Evolutionary conservation across 2,113 vertebrate species (phyloP), one percentile per base, ranked within the genome.

Genomic region (Ascaphus truei): DNA sequence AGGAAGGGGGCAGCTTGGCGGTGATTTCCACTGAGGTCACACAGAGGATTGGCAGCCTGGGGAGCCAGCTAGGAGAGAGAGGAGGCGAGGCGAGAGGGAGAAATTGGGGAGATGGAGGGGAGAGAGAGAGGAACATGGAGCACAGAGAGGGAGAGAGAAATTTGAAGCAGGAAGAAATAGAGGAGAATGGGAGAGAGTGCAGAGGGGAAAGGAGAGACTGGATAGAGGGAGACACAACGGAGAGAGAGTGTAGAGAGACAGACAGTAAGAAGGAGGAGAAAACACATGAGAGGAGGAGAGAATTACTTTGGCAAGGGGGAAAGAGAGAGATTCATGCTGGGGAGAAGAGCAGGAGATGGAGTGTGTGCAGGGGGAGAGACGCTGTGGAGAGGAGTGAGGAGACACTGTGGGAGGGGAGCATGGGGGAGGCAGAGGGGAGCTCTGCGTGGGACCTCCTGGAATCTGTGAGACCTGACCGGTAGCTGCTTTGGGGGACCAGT

Each of bases 381-480:
- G 3, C 20, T 11, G 22, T 12, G 20, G 15, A 23, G 15, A 20
- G 30, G 15, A 11, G 16, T 27, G 9, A 58, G 16, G 22, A 33
- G 11, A 3, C 10, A n/a, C 27, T 56, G 3, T n/a, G n/a, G n/a
- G 27, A 47, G 10, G 41, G 48, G n/a, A 12, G 13, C 27, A 43
- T 29, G 3, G 47, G 11, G n/a, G 53, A 58, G 18, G 56, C 23
- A 50, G 53, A 59, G 7, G 25, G 55, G 12, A 34, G 15, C 31
- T 68, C 66, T 3, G 37, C 55, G 15, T 68, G 66, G 66, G 51
- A 68, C 22, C 47, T 68, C 23, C 55, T 68, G 36, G 23, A 23
- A 10, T 27, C 43, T 26, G 11, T 8, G n/a, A 36, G 22, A 6
- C 50, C 53, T 12, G 50, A 36, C 3, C 4, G 16, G 25, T 22